phyloP scores from a whole-genome alignment of 1,140 invertebrate species.

The Cydia amplana region DNA sequence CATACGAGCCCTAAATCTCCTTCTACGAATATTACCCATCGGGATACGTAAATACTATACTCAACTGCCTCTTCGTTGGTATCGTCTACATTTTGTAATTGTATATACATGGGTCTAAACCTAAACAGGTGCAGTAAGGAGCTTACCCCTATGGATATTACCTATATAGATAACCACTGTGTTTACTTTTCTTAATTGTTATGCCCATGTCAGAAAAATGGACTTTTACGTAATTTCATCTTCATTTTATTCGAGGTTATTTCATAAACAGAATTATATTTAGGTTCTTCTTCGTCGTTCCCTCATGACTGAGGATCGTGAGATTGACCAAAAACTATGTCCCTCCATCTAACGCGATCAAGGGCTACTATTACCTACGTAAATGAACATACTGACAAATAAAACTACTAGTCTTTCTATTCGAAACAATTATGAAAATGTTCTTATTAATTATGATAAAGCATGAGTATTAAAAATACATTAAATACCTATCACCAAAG shows the following conservation, averaged over 20 bases:
- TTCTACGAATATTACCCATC: slow-evolving; percentile 30
- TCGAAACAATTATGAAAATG: neutral
- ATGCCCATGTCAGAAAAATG: too few species aligned
- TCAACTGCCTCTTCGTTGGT: neutral
- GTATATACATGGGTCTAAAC: neutral
- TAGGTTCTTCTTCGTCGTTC: too few species aligned
- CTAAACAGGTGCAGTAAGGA: neutral
- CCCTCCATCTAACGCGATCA: too few species aligned
- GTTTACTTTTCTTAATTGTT: too few species aligned
- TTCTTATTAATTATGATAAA: neutral
- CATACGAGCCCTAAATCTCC: slow-evolving; percentile 38
- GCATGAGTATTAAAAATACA: slow-evolving; percentile 1
- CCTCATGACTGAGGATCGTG: too few species aligned
- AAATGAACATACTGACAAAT: too few species aligned
- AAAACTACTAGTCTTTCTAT: neutral
- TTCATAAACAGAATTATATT: too few species aligned
- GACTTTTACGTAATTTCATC: too few species aligned
- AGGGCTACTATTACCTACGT: too few species aligned
- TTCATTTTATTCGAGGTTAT: too few species aligned
- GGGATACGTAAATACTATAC: neutral
- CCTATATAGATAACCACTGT: too few species aligned
- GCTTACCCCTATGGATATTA: neutral
- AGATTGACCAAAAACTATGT: too few species aligned
- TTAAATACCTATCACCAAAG: neutral
- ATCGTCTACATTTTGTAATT: neutral